phyloP scores from a whole-genome alignment of 1,140 invertebrate genomes.

The Ganaspis sp. region DNA sequence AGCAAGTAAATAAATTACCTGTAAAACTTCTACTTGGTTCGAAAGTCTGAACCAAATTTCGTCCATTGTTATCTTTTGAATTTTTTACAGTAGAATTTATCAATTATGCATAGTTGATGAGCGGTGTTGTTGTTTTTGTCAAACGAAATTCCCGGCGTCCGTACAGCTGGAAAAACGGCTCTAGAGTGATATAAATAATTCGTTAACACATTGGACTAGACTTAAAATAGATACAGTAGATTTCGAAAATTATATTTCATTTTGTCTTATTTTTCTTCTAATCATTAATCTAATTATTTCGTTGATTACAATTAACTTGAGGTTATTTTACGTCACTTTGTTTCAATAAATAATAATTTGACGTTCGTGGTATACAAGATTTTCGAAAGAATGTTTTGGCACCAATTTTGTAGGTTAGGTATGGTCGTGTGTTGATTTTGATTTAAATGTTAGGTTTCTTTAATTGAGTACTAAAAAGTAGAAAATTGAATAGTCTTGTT shows the following conservation, averaged over 20 bases:
- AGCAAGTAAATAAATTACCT: slow-evolving; percentile 61
- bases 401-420: background rate
- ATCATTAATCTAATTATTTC: background rate
- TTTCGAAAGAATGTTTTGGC: background rate
- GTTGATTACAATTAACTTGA: background rate
- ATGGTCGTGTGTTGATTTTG: background rate
- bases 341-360: background rate
- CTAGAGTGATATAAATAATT: slow-evolving; percentile 73
- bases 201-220: slow-evolving; percentile 67
- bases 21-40: slow-evolving; percentile 67
- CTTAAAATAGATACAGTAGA: slow-evolving; percentile 65
- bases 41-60: slow-evolving; percentile 71
- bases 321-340: background rate
- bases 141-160: background rate
- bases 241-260: slow-evolving; percentile 29
- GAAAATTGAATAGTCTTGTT: too few relatives aligned
- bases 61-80: slow-evolving; percentile 64
- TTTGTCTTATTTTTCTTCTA: background rate
- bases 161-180: slow-evolving; percentile 52
- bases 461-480: too few relatives aligned
- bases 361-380: background rate
- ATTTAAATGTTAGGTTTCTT: too few relatives aligned
- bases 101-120: slow-evolving; percentile 10
- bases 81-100: slow-evolving; percentile 32
- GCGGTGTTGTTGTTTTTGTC: slow-evolving; percentile 31